phyloP scores from a whole-genome alignment of 2,113 vertebrate genomes.

The Phaethornis superciliosus region DNA sequence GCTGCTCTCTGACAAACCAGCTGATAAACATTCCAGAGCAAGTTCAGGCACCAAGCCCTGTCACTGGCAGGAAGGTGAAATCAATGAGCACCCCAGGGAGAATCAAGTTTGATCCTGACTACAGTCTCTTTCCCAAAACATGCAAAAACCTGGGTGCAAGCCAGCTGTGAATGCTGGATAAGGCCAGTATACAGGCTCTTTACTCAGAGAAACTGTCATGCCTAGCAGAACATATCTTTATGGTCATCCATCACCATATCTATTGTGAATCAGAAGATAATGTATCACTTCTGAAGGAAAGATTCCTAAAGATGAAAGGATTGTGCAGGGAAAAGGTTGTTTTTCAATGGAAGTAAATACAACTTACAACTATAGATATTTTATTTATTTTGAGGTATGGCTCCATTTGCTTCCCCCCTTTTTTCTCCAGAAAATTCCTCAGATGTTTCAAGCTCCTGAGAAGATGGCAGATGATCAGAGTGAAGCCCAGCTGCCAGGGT shows the following conservation, averaged over 20 bases:
- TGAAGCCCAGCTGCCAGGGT: accelerated
- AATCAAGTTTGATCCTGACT: constrained; percentile 50
- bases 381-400: background rate
- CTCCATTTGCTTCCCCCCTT: background rate
- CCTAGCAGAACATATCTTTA: background rate
- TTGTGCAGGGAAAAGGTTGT: background rate
- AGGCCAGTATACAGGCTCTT: background rate
- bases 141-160: constrained; percentile 9
- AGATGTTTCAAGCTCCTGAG: background rate
- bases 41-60: background rate
- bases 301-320: background rate
- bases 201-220: background rate
- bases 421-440: background rate
- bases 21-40: constrained; percentile 51
- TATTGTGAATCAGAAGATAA: background rate
- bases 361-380: background rate
- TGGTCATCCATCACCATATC: background rate
- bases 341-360: background rate
- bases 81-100: constrained; percentile 30
- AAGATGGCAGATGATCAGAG: background rate
- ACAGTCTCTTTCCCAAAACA: background rate
- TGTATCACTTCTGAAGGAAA: background rate
- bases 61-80: constrained; percentile 8
- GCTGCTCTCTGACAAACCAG: background rate
- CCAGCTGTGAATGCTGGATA: background rate